These are phyloP conservation scores for Phaethon lepturus DNA, from an alignment of 2,113 vertebrate species.

Conservation along the genomic window DNA sequence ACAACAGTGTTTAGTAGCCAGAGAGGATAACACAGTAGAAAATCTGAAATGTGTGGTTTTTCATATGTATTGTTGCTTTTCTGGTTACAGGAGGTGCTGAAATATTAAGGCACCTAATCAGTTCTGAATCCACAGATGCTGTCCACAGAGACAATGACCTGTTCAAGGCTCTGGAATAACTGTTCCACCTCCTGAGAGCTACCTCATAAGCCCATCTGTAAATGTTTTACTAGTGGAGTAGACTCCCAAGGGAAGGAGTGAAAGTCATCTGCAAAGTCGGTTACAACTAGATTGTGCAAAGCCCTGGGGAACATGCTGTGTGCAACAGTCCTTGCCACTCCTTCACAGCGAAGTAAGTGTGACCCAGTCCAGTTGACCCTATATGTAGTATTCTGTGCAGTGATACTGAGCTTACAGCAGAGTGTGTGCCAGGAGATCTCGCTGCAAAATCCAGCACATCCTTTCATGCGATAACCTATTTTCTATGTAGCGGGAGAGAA, in stretches of 20 bases:
- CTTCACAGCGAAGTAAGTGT: neutral
- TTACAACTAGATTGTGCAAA: neutral
- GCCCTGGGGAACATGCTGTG: too few species aligned
- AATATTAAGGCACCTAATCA: neutral
- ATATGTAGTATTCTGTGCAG: fast-evolving
- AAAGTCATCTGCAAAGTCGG: neutral
- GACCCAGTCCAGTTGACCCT: neutral
- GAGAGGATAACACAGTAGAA: neutral
- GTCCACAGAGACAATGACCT: neutral
- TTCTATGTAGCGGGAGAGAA: neutral
- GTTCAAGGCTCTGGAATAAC: neutral
- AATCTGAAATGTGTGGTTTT: neutral
- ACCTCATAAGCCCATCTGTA: neutral
- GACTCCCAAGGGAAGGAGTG: neutral
- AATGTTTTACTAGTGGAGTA: neutral
- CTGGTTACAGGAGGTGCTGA: neutral
- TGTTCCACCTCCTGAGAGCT: neutral
- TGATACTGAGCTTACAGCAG: neutral
- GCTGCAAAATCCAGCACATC: neutral
- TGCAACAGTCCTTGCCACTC: neutral
- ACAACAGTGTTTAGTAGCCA: neutral
- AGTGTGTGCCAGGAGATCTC: neutral
- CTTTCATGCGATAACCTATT: neutral
- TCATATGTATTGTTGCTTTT: neutral
- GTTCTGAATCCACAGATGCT: neutral